Conservation (phyloP, 2,888 invertebrate species). For the Conistra vaccinii region DNA sequence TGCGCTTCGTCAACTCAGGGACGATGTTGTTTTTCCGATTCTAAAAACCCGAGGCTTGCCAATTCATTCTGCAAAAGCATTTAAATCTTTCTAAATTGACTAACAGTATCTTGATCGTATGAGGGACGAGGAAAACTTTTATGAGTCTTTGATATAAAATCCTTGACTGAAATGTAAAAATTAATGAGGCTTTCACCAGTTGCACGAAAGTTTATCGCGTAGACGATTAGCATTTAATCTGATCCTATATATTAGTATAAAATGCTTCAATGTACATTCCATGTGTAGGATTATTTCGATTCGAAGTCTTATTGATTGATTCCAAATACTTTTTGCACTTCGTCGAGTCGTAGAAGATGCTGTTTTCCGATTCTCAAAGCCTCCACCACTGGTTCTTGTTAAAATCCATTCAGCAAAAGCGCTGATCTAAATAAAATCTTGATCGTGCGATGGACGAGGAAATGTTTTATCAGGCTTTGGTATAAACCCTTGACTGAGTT, state of each 20-base stretch:
- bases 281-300: too few relatives aligned
- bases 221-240: neutral
- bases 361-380: too few relatives aligned
- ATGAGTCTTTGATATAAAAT: neutral
- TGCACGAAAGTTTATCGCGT: neutral
- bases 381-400: too few relatives aligned
- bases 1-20: neutral
- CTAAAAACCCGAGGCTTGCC: neutral
- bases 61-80: neutral
- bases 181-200: neutral
- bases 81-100: constrained; percentile 5
- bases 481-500: neutral
- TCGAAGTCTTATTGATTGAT: too few relatives aligned
- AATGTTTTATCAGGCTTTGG: constrained; percentile 1
- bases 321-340: too few relatives aligned
- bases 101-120: constrained; percentile 8
- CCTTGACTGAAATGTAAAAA: constrained; percentile 7
- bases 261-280: too few relatives aligned
- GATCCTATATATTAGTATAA: constrained; percentile 33
- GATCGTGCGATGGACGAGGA: neutral
- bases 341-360: too few relatives aligned
- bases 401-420: neutral
- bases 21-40: neutral
- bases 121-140: constrained; percentile 10
- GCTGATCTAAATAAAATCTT: constrained; percentile 7